These are phyloP conservation scores for Tetraodon nigroviridis DNA, from an alignment of 2,113 vertebrate genomes.

Conservation along the genomic window DNA sequence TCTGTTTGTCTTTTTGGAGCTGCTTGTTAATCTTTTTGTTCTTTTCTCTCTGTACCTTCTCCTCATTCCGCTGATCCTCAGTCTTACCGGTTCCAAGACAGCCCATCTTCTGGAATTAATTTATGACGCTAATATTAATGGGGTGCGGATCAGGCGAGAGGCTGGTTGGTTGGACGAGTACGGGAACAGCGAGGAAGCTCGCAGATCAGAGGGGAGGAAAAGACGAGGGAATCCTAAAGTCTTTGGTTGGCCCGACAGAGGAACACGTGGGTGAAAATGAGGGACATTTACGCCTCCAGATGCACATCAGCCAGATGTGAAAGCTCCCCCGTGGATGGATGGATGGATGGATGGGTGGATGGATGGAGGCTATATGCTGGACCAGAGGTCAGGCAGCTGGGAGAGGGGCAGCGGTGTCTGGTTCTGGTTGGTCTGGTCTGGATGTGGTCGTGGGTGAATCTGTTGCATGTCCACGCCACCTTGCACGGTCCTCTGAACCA, in stretches of 20 bases:
- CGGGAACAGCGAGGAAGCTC: constrained; percentile 23
- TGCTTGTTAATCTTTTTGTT: constrained; percentile 95
- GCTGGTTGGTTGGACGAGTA: constrained; percentile 5
- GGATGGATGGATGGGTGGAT: no score
- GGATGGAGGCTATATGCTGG: constrained; percentile 45
- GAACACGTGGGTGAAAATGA: constrained; percentile 65
- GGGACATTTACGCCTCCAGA: constrained; percentile 68
- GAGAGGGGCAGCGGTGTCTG: constrained; percentile 51
- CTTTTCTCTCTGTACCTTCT: constrained; percentile 89
- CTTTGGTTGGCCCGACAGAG: constrained; percentile 63
- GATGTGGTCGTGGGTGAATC: constrained; percentile 51
- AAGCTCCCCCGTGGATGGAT: constrained; percentile 28
- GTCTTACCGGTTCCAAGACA: constrained; percentile 93
- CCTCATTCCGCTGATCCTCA: constrained; percentile 91
- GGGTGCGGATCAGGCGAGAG: constrained; percentile 54
- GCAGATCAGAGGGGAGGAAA: constrained; percentile 25
- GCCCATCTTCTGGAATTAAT: constrained; percentile 78
- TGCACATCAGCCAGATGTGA: constrained; percentile 29
- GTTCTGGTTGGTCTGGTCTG: constrained; percentile 56
- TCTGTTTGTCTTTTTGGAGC: constrained; percentile 95
- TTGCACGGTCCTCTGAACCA: no score
- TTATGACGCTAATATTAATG: constrained; percentile 43
- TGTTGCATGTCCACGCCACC: no score
- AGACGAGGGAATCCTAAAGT: constrained; percentile 62
- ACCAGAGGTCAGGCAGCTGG: constrained; percentile 33